Conservation (phyloP, 2,888 invertebrate species). For the Stegophylla sp. region DNA sequence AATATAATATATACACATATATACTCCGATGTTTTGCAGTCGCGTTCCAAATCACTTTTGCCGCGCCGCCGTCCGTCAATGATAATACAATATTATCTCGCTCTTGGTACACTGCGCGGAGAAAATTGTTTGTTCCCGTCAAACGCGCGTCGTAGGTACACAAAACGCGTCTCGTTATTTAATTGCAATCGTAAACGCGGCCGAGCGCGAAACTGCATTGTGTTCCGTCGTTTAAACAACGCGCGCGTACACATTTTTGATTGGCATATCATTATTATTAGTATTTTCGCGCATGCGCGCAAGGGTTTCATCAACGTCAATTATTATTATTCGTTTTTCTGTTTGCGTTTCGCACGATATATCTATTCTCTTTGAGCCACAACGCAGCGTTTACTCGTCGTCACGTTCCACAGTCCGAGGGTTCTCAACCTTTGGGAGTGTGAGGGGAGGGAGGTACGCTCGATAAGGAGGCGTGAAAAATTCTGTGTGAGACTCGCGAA, state of each 20-base stretch:
- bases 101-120: neutral
- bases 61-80: neutral
- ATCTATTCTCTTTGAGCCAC: too few species aligned
- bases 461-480: too few species aligned
- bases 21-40: neutral
- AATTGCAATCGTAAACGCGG: constrained; percentile 19
- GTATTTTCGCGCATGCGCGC: neutral
- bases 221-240: neutral
- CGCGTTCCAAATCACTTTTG: neutral
- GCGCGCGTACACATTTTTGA: neutral
- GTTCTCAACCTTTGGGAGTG: too few species aligned
- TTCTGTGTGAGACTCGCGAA: too few species aligned
- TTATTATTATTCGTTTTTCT: neutral
- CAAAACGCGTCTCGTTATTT: neutral
- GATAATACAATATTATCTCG: neutral
- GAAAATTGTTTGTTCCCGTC: neutral
- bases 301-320: neutral
- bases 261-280: constrained; percentile 25
- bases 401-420: too few species aligned
- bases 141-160: neutral
- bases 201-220: neutral
- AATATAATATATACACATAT: neutral
- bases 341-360: constrained; percentile 3
- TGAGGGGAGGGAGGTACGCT: too few species aligned
- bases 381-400: too few species aligned